Evolutionary conservation across 1,140 invertebrate genomes (phyloP).

Genomic region (Drosophila prosaltans): DNA sequence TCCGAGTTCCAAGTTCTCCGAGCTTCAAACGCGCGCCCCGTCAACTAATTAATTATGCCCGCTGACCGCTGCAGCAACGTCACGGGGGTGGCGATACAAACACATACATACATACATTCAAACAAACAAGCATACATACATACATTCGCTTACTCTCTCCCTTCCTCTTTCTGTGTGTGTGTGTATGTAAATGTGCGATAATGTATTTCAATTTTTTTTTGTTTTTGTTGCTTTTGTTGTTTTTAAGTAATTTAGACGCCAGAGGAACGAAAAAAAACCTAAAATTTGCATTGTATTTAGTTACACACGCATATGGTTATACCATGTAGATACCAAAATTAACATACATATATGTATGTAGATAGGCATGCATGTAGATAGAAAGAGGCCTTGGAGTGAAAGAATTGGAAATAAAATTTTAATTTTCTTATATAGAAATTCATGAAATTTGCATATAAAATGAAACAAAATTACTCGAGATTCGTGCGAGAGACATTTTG

Average conservation of each 20-base stretch:
- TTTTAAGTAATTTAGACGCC: conserved; percentile 68
- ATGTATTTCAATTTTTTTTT: conserved; percentile 51
- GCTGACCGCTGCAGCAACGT: conserved; percentile 59
- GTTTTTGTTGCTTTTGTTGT: conserved; percentile 33
- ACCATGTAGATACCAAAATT: conserved; percentile 6
- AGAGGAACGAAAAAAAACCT: conserved; percentile 32
- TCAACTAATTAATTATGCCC: conserved; percentile 79
- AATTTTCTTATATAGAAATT: neutral
- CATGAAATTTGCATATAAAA: no score
- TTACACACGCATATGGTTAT: conserved; percentile 70
- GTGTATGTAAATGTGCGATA: conserved; percentile 41
- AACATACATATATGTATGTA: conserved; percentile 5
- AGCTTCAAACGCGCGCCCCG: conserved; percentile 37
- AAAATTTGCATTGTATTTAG: conserved; percentile 80
- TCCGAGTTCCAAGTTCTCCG: conserved; percentile 54
- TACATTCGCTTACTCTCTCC: conserved; percentile 36
- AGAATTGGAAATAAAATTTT: neutral
- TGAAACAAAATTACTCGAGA: neutral
- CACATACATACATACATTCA: neutral
- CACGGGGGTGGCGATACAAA: conserved; percentile 66
- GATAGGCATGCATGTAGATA: conserved; percentile 24
- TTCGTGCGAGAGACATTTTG: no score
- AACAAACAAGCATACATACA: conserved; percentile 3
- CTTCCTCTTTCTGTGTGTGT: neutral
- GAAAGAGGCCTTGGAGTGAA: neutral